phyloP scores from a whole-genome alignment of 2,797 vertebrate species.

The Pseudochirops corinnae region DNA sequence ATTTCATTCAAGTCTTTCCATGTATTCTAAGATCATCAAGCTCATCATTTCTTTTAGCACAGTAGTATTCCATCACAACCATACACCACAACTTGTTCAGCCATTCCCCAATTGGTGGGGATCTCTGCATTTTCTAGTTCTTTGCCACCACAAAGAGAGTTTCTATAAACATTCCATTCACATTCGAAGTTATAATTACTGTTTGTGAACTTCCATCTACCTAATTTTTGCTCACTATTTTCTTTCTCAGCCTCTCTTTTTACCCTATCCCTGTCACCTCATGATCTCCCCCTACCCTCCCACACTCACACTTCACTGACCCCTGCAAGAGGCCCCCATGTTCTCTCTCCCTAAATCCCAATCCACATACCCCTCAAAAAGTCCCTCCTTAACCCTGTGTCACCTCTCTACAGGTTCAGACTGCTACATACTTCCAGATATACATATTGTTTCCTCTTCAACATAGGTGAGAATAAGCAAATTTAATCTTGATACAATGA shows the following conservation, averaged over 20 bases:
- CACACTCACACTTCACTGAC: neutral
- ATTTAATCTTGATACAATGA: neutral
- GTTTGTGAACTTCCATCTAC: neutral
- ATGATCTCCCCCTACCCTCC: neutral
- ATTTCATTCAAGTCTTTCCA: neutral
- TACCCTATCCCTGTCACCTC: neutral
- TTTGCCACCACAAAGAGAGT: neutral
- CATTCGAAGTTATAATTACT: neutral
- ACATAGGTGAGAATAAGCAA: neutral
- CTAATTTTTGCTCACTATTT: neutral
- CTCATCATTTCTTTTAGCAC: neutral
- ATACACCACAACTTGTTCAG: neutral
- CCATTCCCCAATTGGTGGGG: neutral
- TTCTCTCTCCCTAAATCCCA: neutral
- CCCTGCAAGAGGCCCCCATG: neutral
- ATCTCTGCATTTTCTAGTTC: neutral
- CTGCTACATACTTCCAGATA: neutral
- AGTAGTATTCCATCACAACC: neutral
- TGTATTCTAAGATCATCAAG: neutral
- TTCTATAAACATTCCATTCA: neutral
- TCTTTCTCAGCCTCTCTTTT: neutral
- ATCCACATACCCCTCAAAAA: neutral
- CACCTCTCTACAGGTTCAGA: neutral
- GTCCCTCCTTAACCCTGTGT: neutral
- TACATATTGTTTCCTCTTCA: neutral